Evolutionary conservation across 2,797 vertebrate species (phyloP).

Genomic region (Molossus molossus): DNA sequence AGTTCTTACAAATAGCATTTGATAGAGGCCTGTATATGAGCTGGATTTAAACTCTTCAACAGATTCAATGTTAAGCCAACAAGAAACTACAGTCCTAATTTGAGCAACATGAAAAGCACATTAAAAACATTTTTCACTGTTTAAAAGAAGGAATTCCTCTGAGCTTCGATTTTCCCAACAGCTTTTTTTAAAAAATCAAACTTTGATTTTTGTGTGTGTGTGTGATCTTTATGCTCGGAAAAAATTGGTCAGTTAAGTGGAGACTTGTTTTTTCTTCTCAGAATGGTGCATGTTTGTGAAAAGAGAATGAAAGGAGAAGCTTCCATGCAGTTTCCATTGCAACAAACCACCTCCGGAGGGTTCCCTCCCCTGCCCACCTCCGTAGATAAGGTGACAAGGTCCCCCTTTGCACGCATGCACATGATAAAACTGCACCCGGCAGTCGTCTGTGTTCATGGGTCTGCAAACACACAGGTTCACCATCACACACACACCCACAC

Average conservation of each 20-base stretch:
- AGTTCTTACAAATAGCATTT: not conserved
- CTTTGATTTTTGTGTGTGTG: not conserved
- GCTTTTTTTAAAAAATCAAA: not conserved
- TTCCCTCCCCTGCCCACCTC: not conserved
- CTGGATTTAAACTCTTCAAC: constrained; percentile 21
- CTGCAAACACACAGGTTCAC: not conserved
- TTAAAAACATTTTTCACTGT: not conserved
- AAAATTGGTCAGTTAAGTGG: not conserved
- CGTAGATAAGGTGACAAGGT: not conserved
- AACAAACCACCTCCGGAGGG: not conserved
- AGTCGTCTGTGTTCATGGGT: not conserved
- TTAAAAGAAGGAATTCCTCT: not conserved
- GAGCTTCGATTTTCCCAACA: constrained; percentile 9
- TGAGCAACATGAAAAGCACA: constrained; percentile 29
- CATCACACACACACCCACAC: not conserved
- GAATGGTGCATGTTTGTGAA: not conserved
- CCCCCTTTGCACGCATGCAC: not conserved
- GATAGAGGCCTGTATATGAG: not conserved
- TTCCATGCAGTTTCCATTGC: not conserved
- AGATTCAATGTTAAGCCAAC: not conserved
- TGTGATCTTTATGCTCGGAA: not conserved
- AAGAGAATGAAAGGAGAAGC: not conserved
- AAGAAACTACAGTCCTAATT: not conserved
- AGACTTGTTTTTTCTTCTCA: not conserved
- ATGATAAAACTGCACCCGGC: not conserved